Conservation (phyloP, 2,113 vertebrate species). For the Siniperca chuatsi region DNA sequence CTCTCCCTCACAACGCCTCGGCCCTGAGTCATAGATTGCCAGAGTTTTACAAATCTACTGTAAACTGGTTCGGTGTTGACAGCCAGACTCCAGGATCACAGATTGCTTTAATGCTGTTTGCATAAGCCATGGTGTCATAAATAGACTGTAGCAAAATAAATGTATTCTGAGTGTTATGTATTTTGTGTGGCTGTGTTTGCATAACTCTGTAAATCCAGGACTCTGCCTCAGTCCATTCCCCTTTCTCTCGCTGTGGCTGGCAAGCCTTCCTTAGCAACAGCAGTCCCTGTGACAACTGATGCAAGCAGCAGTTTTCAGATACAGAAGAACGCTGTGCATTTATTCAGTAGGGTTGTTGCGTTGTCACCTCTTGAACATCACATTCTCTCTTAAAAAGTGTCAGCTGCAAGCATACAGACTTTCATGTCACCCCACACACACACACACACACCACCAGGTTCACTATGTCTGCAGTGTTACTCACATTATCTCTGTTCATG, state of each 20-base stretch:
- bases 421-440: not conserved
- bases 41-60: slow-evolving; percentile 17
- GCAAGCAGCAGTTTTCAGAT: slow-evolving; percentile 9
- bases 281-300: slow-evolving; percentile 43
- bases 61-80: not conserved
- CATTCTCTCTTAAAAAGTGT: slow-evolving; percentile 5
- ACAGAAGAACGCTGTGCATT: slow-evolving; percentile 19
- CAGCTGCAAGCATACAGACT: not conserved
- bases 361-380: not conserved
- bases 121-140: not conserved
- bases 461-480: not conserved
- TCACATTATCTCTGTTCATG: not conserved
- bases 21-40: slow-evolving; percentile 29
- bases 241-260: not conserved
- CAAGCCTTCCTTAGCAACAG: slow-evolving; percentile 50
- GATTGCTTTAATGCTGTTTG: slow-evolving; percentile 2
- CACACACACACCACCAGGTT: not conserved
- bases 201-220: not conserved
- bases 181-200: slow-evolving; percentile 13
- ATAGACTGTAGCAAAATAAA: not conserved
- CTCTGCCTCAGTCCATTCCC: slow-evolving; percentile 11
- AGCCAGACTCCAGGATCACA: not conserved
- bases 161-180: rapidly evolving
- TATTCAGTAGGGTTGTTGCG: not conserved
- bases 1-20: slow-evolving; percentile 27